These are phyloP conservation scores for Pediacus dermestoides DNA, from an alignment of 2,888 invertebrate species.

Conservation along the genomic window DNA sequence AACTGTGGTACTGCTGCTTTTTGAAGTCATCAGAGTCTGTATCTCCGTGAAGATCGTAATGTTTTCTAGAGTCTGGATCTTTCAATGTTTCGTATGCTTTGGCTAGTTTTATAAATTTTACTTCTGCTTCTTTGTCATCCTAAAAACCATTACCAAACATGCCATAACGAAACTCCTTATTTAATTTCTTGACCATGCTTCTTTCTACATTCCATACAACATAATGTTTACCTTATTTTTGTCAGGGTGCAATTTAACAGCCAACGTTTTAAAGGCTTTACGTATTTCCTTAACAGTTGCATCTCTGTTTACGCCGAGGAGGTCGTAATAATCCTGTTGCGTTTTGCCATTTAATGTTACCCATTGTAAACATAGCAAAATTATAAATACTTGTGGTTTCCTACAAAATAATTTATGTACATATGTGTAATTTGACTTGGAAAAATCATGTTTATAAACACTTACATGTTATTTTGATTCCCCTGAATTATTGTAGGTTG, in stretches of 20 bases:
- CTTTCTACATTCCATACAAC: no score
- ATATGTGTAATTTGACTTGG: no score
- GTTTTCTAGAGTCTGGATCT: conserved; percentile 72
- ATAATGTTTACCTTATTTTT: conserved; percentile 55
- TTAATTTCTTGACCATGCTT: no score
- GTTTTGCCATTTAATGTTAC: neutral
- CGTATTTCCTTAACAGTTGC: conserved; percentile 66
- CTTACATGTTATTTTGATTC: no score
- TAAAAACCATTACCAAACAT: conserved; percentile 38
- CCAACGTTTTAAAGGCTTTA: conserved; percentile 69
- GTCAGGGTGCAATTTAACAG: conserved; percentile 69
- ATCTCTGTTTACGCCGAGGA: conserved; percentile 56
- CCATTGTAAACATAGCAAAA: no score
- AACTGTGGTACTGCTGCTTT: conserved; percentile 70
- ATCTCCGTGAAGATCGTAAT: conserved; percentile 77
- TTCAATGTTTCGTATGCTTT: conserved; percentile 84
- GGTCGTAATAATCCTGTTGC: conserved; percentile 39
- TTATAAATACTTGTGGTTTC: conserved; percentile 1
- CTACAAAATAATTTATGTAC: no score
- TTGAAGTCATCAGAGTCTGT: conserved; percentile 54
- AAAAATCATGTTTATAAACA: no score
- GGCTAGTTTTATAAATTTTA: conserved; percentile 73
- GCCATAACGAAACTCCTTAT: neutral
- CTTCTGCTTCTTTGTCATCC: conserved; percentile 71
- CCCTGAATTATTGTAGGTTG: no score